Evolutionary conservation across 2,797 vertebrate species (phyloP).

Genomic region (Syngnathus acus): DNA sequence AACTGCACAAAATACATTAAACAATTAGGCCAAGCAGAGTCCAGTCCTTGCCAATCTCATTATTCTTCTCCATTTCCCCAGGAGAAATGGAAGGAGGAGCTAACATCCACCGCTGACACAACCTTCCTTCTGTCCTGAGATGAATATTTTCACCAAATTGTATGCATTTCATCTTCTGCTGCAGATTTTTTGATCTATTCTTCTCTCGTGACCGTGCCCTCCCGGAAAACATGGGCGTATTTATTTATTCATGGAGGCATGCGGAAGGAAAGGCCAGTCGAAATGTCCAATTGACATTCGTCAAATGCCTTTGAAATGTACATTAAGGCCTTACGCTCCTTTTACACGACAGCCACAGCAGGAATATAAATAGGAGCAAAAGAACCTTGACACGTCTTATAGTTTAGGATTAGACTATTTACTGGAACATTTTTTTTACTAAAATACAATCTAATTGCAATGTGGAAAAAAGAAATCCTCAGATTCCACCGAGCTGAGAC

Average conservation of each 20-base stretch:
- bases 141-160: not conserved
- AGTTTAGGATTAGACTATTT: no score
- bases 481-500: conserved; percentile 3
- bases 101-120: conserved; percentile 17
- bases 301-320: not conserved
- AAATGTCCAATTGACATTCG: not conserved
- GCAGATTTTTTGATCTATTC: not conserved
- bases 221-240: not conserved
- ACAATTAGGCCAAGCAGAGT: conserved; percentile 37
- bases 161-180: not conserved
- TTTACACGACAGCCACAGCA: not conserved
- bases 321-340: not conserved
- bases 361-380: no score
- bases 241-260: conserved; percentile 5
- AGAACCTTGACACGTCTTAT: no score
- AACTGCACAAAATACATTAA: conserved; percentile 27
- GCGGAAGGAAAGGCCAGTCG: not conserved
- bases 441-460: not conserved
- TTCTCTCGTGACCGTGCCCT: not conserved
- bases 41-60: conserved; percentile 40
- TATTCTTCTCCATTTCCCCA: conserved; percentile 22
- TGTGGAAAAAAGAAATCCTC: not conserved
- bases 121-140: not conserved
- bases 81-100: conserved; percentile 27
- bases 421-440: not conserved